These are phyloP conservation scores for Myiopsitta monachus DNA, from an alignment of 2,113 vertebrate species.

Conservation along the genomic window DNA sequence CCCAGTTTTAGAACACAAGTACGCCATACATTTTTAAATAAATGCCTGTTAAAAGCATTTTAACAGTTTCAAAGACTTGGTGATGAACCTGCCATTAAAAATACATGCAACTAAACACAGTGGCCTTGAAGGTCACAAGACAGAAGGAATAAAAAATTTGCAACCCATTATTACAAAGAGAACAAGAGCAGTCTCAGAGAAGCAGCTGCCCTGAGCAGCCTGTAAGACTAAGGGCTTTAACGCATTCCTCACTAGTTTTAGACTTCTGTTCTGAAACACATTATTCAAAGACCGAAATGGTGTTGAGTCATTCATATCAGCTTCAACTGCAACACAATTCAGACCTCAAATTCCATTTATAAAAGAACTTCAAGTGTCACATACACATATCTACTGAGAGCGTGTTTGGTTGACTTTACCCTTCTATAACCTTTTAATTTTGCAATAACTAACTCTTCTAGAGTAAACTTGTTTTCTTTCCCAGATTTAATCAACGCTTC, in stretches of 20 bases:
- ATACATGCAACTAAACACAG: neutral
- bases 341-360: neutral
- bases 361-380: neutral
- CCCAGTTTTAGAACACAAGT: neutral
- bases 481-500: neutral
- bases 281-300: constrained; percentile 15
- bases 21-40: neutral
- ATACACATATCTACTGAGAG: neutral
- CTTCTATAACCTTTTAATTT: neutral
- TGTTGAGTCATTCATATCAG: constrained; percentile 25
- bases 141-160: neutral
- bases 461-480: neutral
- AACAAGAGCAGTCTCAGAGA: constrained; percentile 3
- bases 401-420: neutral
- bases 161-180: neutral
- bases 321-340: neutral
- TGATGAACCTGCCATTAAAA: neutral
- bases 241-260: constrained; percentile 56
- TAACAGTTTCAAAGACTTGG: neutral
- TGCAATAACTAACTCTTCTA: neutral
- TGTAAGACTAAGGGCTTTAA: constrained; percentile 23
- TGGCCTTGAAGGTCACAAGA: neutral
- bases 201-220: constrained; percentile 3
- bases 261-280: constrained; percentile 3
- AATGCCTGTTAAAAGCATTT: neutral